Base-by-base conservation (phyloP, 1,140 invertebrate species). In the Pseudomyrmex cubaensis region DNA sequence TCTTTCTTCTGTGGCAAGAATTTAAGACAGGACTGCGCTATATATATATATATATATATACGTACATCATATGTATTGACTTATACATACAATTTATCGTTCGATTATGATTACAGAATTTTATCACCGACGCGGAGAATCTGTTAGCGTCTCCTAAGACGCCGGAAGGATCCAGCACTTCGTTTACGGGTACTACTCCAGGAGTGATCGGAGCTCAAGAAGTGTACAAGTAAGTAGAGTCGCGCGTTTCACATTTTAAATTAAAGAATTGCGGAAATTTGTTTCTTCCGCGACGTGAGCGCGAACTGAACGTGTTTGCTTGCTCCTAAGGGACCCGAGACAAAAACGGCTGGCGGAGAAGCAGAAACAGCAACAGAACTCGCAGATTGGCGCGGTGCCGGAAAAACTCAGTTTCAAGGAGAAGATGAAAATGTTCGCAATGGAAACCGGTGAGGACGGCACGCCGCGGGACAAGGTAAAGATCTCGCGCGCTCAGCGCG, bases 341-440 rank as follows among this genome's bases (percentile, higher is more conserved):
- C 95, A 96, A 92, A 96, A 97, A 73, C 96, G 98, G 22, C 93
- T 98, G 75, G 97, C 97, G 0, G 97, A 98, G 92, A 95, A 96
- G 59, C 96, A 97, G 90, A 96, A 97, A 15, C 87, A 87, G 64
- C 95, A 97, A 83, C 95, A 96, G 94, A 95, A 96, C 94, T 92
- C 95, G 90, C 92, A 94, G 77, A 93, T 95, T 74, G 95, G 95
- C 76, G 96, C 97, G 8, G 96, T 98, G 72, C 98, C 98, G 0
- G 98, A 98, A 92, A 98, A 98, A 90, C 94, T 99, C 10, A 97
- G 97, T 70, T 99, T 99, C 92, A 98, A 98, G 92, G 98, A 99
- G 92, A 99, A 99, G 94, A 99, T 99, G 98, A 98, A 98, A 93
- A 98, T 99, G 98, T 99, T 99, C 95, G 98, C 98, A 13, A 97